phyloP scores from a whole-genome alignment of 2,888 invertebrate species.

The Enoplolaimus lenunculus region DNA sequence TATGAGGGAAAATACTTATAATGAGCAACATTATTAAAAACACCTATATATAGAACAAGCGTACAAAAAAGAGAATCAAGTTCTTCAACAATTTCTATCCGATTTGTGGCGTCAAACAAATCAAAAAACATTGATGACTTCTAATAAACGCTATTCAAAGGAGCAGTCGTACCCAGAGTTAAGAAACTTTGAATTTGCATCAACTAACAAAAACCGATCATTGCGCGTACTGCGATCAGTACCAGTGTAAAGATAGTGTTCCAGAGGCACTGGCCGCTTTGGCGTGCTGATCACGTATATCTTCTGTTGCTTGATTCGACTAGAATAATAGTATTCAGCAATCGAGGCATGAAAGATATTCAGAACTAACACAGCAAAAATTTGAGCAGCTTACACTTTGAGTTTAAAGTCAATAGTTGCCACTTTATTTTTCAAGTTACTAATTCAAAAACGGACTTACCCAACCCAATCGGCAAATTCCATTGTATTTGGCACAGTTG shows the following conservation, averaged over 20 bases:
- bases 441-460: conserved; percentile 40
- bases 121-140: not conserved
- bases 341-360: too few species aligned
- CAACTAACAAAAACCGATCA: conserved; percentile 57
- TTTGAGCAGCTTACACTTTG: not conserved
- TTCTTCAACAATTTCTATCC: not conserved
- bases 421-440: conserved; percentile 9
- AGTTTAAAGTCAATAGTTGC: not conserved
- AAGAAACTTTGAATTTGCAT: conserved; percentile 59
- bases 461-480: conserved; percentile 66
- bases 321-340: conserved; percentile 30
- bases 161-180: conserved; percentile 49
- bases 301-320: conserved; percentile 55
- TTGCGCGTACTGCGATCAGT: conserved; percentile 42
- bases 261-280: conserved; percentile 82
- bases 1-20: too few species aligned
- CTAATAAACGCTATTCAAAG: not conserved
- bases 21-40: too few species aligned
- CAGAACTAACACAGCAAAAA: too few species aligned
- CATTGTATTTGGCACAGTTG: conserved; percentile 90
- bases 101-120: not conserved
- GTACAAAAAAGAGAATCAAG: too few species aligned
- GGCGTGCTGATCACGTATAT: conserved; percentile 79
- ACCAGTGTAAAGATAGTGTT: conserved; percentile 59
- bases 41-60: not conserved